Evolutionary conservation across 2,797 vertebrate species (phyloP), one percentile per base, ranked within the genome.

Genomic region (Taeniopygia guttata): DNA sequence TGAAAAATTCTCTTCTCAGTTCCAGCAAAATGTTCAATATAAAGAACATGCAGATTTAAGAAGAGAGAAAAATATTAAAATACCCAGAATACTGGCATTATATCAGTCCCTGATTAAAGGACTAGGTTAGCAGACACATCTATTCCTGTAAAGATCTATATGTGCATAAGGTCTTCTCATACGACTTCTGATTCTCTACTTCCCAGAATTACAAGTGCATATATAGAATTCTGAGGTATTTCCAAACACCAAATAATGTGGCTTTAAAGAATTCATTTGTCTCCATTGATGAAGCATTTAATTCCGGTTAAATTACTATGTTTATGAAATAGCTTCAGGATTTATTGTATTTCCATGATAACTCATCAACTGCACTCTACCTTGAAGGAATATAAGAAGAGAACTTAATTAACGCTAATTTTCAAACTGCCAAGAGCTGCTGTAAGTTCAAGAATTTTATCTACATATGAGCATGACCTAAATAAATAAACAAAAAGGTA

Each of bases 351-450:
- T 60, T 69, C 59, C 76, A 92, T 42, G 76, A 85, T 89, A 97
- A 96, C 74, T 96, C 94, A 96, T 96, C 97, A 96, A 92, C 83
- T 93, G 59, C 60, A 79, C 34, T 95, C 96, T 91, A 94, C 92
- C 94, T 97, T 93, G 66, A 70, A 97, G 93, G 89, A 97, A 94
- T 95, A 91, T 95, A 92, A 97, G 82, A 62, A 96, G 66, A 97
- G 94, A 96, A 96, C 91, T 97, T 97, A 97, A 97, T 97, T 97
- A 97, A 96, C 91, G 96, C 94, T 96, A 90, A 95, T 94, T 97
- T 97, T 82, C 87, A 87, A 96, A 91, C 73, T 85, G 89, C 88
- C 93, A 96, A 95, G 84, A 93, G 86, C 63, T 64, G 42, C 69
- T 73, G 42, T 84, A 94, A 29, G 58, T 94, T 95, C 52, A 82